Conservation (phyloP, 2,888 invertebrate species). For the Epirrhoe alternata region DNA sequence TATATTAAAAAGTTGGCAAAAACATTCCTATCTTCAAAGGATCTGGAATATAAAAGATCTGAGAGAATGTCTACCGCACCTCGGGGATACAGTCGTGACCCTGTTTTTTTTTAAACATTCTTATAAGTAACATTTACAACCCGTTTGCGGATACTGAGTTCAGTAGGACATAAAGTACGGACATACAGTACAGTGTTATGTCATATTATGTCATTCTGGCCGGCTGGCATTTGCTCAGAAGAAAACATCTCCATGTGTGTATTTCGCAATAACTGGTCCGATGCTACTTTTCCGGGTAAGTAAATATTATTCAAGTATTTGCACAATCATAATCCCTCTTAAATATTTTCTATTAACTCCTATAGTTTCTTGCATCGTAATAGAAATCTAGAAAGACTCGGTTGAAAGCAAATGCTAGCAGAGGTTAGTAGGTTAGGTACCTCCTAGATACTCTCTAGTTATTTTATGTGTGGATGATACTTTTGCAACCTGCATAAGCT, state of each 20-base stretch:
- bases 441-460: neutral
- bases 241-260: constrained; percentile 50
- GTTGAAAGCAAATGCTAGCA: neutral
- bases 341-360: neutral
- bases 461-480: neutral
- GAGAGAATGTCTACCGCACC: too few species aligned
- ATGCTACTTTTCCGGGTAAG: constrained; percentile 29
- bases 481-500: neutral
- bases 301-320: constrained; percentile 22
- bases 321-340: constrained; percentile 8
- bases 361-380: neutral
- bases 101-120: neutral
- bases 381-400: neutral
- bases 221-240: constrained; percentile 71
- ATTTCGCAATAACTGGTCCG: constrained; percentile 51
- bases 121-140: neutral
- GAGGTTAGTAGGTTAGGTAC: neutral
- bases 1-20: neutral
- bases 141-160: neutral
- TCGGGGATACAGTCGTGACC: too few species aligned
- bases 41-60: too few species aligned
- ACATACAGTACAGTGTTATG: constrained; percentile 44
- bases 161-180: constrained; percentile 6
- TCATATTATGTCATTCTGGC: constrained; percentile 64
- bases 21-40: too few species aligned